These are phyloP conservation scores for Chaenocephalus aceratus DNA, from an alignment of 2,113 vertebrate species.

Conservation along the genomic window DNA sequence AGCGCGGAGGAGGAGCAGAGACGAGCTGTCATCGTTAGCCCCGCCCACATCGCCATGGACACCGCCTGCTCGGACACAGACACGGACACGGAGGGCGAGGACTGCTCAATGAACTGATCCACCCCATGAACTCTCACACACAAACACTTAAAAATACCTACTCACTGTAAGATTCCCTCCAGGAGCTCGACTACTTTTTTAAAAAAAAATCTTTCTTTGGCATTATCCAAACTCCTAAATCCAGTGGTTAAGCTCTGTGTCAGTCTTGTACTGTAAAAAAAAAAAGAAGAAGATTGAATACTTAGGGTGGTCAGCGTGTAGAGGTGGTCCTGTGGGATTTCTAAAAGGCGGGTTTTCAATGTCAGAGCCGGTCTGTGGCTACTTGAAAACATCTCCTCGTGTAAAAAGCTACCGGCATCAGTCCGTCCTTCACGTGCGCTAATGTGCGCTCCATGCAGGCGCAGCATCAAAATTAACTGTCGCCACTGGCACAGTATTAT, in stretches of 20 bases:
- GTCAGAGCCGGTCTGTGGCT: slow-evolving; percentile 54
- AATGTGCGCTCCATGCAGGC: slow-evolving; percentile 30
- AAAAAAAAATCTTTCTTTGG: slow-evolving; percentile 49
- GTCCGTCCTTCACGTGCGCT: slow-evolving; percentile 45
- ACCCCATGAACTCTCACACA: slow-evolving; percentile 25
- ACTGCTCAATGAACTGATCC: slow-evolving; percentile 91
- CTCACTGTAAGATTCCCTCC: slow-evolving; percentile 79
- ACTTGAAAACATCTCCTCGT: slow-evolving; percentile 45
- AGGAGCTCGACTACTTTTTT: slow-evolving; percentile 71
- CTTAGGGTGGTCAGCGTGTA: slow-evolving; percentile 48
- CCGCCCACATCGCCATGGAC: slow-evolving; percentile 84
- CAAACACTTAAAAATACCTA: slow-evolving; percentile 61
- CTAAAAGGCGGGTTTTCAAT: slow-evolving; percentile 22
- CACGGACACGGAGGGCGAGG: slow-evolving; percentile 93
- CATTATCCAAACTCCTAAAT: slow-evolving; percentile 71
- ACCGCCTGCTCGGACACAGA: slow-evolving; percentile 92
- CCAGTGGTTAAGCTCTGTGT: slow-evolving; percentile 77
- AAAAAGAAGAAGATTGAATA: slow-evolving; percentile 40
- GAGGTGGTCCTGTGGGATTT: slow-evolving; percentile 43
- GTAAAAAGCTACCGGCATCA: slow-evolving; percentile 37
- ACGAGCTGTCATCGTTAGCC: slow-evolving; percentile 93
- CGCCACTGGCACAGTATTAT: slow-evolving; percentile 55
- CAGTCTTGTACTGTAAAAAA: slow-evolving; percentile 58
- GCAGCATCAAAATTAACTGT: slow-evolving; percentile 19
- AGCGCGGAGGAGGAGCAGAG: slow-evolving; percentile 92